Base-by-base conservation (phyloP, 2,888 invertebrate species). In the Lithosia quadra region DNA sequence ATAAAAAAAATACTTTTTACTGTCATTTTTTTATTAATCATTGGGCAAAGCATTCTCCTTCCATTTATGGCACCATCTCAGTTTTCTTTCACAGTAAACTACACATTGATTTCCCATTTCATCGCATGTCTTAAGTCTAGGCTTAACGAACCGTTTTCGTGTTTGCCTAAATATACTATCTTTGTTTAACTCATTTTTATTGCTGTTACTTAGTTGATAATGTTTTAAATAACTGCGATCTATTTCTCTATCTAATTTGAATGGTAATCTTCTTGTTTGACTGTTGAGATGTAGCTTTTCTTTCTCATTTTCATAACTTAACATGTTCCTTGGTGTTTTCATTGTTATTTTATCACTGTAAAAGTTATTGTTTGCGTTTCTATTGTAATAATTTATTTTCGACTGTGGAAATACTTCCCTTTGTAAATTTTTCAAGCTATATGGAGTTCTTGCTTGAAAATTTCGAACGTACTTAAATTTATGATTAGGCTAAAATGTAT, bases 51-150 rank as follows among this genome's bases (percentile, higher is more conserved):
- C 28, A 2, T n/a, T 1, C 13, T 49, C 13, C 49, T n/a, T 62
- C 67, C 67, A 67, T 39, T 28, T 7, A 2, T 13, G 18, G 11
- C 67, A 67, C 61, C 61, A 67, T 7, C 3, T 9, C n/a, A 28
- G 43, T 36, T 10, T 67, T 2, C 39, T n/a, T 36, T 15, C 8
- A 43, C 67, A 67, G n/a, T 24, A 4, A 4, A 0, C 10, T 1
- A 21, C 0, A 56, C 67, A 67, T 39, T 56, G 28, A 0, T 49
- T 8, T 0, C 33, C 5, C 18, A 62, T 33, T 2, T 43, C n/a
- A 0, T 13, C 2, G 33, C 62, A 62, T n/a, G 62, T 49, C 28
- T n/a, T 62, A n/a, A 62, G 0, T 62, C 13, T n/a, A 15, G 22
- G 21, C 21, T 60, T 22, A 0, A 36, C 22, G 7, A 9, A 21